Base-by-base conservation (phyloP, 2,113 vertebrate species). In the Atrichornis clamosus region DNA sequence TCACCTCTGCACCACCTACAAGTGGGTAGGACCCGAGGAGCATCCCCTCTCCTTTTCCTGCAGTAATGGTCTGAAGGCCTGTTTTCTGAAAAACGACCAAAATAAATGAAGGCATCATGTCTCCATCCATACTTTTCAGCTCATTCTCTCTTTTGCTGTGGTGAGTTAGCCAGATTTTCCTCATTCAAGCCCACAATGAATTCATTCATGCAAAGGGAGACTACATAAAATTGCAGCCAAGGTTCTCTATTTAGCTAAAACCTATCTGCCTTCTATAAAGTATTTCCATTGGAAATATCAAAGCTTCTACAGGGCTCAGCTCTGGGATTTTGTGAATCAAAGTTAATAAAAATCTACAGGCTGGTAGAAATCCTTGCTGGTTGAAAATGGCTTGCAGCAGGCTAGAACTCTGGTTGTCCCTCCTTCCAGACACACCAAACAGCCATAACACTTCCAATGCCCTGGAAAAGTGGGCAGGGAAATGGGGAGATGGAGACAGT, bases 11-110 rank as follows among this genome's bases (percentile, higher is more conserved):
- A n/a, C n/a, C n/a, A 53, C 35, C 23, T 84, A 23, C 22, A 78
- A 87, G 30, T 46, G 42, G 12, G 24, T 13, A 1, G 33, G 59
- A 49, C 13, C 5, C 0, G 0, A 83, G 52, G 13, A 47, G 4
- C 37, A 55, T 15, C 33, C 22, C 7, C 3, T 60, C 13, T 86
- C 9, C 75, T 86, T 87, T 81, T 55, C 10, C 32, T 82, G 28
- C 13, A n/a, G n/a, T n/a, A 89, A 84, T 9, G 35, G 32, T 44
- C 41, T 62, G 35, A 91, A 58, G 30, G 15, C 19, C 3, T 39
- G n/a, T 50, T 84, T 69, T 96, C 80, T 83, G 39, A 52, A 55
- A 90, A 94, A 53, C 52, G 44, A 59, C 28, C 84, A 68, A 87
- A 87, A 56, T 1, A 39, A 84, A 85, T 75, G 17, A 92, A 81